These are phyloP conservation scores for Drosophila subquinaria DNA, from an alignment of 2,888 invertebrate species.

Conservation along the genomic window DNA sequence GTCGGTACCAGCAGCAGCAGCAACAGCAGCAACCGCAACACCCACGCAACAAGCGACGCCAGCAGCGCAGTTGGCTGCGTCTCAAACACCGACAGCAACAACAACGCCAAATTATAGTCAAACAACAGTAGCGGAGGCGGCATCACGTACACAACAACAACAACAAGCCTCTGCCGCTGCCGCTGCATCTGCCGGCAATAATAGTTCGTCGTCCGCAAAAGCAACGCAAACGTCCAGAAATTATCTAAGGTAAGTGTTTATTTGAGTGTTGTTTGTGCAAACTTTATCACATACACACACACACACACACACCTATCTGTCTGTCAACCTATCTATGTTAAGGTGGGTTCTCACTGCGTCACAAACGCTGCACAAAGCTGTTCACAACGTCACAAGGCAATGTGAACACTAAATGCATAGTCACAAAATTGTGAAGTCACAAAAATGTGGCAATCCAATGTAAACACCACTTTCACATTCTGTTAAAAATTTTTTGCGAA, in stretches of 20 bases:
- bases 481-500: too few relatives aligned
- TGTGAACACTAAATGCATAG: too few relatives aligned
- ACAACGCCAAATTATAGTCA: slow-evolving; percentile 58
- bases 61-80: slow-evolving; percentile 38
- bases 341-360: too few relatives aligned
- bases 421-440: too few relatives aligned
- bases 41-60: slow-evolving; percentile 30
- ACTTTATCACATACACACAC: slow-evolving; percentile 6
- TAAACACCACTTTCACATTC: too few relatives aligned
- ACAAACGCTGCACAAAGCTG: too few relatives aligned
- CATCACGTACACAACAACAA: slow-evolving; percentile 59
- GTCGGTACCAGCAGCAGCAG: slow-evolving; percentile 87
- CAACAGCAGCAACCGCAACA: slow-evolving; percentile 39
- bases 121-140: slow-evolving; percentile 61
- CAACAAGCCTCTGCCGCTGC: slow-evolving; percentile 21
- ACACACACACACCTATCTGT: background rate
- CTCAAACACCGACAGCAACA: slow-evolving; percentile 51
- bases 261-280: slow-evolving; percentile 9
- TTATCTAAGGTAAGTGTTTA: slow-evolving; percentile 84
- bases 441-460: too few relatives aligned
- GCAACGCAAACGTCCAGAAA: slow-evolving; percentile 83
- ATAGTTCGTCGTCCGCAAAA: slow-evolving; percentile 78
- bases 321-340: background rate
- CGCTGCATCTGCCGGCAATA: slow-evolving; percentile 41
- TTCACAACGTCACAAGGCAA: too few relatives aligned